Evolutionary conservation across 2,888 invertebrate species (phyloP), one percentile per base, ranked within the genome.

Genomic region (Thelaira solivaga): DNA sequence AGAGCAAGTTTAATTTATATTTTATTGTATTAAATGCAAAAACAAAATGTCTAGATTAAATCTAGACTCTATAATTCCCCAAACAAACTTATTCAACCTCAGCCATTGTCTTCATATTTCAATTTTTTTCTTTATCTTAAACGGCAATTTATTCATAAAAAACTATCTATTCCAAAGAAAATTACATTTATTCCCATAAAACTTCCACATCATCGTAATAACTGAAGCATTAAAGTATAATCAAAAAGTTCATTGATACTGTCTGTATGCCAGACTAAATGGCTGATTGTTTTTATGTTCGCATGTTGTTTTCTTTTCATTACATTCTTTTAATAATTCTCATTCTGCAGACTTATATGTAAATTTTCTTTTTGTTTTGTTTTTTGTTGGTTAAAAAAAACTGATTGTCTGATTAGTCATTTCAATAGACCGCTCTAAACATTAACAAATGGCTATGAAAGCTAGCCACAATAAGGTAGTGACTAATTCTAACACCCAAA

Each of bases 191-290:
- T 64, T 55, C 31, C 64, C 47, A 47, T 39, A 72, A 72, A 41
- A n/a, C n/a, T 55, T 29, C 31, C 53, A 16, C 24, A 62, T 49
- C 55, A 47, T 61, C 57, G 18, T 18, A 45, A 31, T 76, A 76
- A 64, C 57, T 64, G 49, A 64, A 59, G 69, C 57, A 72, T 57
- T 72, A 55, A 62, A 59, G 49, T 64, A 24, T 49, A 43, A 39
- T 34, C 34, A 72, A 53, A 62, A 61, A 78, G 78, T 78, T 78
- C 78, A 78, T 67, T 78, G 78, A 78, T 71, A 74, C 78, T 41
- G 78, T 61, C 65, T 78, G 72, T 72, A 31, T 24, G 53, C 34
- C 69, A 74, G 74, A 74, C 78, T 49, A 55, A 74, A 74, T 61
- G 59, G 53, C 65, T 78, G 65, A 41, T 69, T 59, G 69, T 65